Base-by-base conservation (phyloP, 2,113 vertebrate species). In the Stictonetta naevosa region DNA sequence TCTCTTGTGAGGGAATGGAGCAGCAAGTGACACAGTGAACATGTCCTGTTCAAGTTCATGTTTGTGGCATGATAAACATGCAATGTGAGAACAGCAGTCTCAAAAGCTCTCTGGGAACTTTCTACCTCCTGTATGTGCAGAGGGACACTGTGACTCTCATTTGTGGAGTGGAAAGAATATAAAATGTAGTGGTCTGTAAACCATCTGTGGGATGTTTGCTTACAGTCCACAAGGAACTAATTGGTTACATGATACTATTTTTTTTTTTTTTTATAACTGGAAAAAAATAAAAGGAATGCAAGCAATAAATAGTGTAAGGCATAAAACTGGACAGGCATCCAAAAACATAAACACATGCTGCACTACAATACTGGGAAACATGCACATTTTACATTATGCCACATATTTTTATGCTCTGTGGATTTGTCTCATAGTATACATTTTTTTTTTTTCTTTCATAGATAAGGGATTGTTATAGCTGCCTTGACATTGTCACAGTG, bases 21-120 rank as follows among this genome's bases (percentile, higher is more conserved):
- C 23, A 26, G 13, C 1, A 1, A n/a, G 50, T 4, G n/a, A 23
- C 75, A 68, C 53, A 34, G 40, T 11, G 4, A 46, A 40, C 10
- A 5, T 7, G 13, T 50, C 2, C 0, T 8, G 14, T 10, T 40
- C 2, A 0, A 7, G 14, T n/a, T n/a, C 4, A 4, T 83, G n/a
- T 64, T 60, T 6, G 19, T 78, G 66, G 33, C 60, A 46, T 34
- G 15, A 62, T 21, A 46, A 67, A 22, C 12, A 1, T 20, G 11
- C 17, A 15, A 7, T 2, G 4, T 19, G 19, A 48, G 14, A 83
- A 6, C 19, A 53, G 4, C 1, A 1, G 10, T 76, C 76, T 34
- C n/a, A 29, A 46, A 77, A 75, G 11, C 38, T 75, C 38, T 53
- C 42, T 20, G 46, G 46, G 74, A 77, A 6, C 40, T 62, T 22